Percentiles rank a stretch among this genome's conserved stretches.
Evolutionary conservation across 2,888 invertebrate species (phyloP).

Genomic region (Tipula unca): DNA sequence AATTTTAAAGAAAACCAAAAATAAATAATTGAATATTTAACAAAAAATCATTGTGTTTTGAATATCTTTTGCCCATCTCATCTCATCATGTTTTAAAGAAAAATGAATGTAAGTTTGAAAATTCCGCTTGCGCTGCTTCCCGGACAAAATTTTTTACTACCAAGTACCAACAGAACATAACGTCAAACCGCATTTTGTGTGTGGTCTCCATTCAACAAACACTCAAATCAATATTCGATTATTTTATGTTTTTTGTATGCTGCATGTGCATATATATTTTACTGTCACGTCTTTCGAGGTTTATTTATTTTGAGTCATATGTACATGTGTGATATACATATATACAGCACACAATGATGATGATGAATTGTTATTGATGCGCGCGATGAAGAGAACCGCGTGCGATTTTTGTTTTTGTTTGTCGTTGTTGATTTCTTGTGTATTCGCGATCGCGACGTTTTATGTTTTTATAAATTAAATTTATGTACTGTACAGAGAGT

Average conservation of each 20-base stretch:
- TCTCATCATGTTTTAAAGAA: background rate
- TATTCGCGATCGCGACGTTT: background rate
- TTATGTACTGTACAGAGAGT: background rate
- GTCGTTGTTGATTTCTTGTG: background rate
- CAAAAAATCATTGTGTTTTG: background rate
- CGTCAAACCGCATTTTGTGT: conserved; percentile 14
- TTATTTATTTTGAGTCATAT: background rate
- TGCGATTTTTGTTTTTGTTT: background rate
- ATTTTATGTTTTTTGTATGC: background rate
- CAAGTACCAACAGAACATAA: background rate
- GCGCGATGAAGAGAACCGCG: conserved; percentile 2
- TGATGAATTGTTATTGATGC: conserved; percentile 16
- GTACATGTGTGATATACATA: background rate
- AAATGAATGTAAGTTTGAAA: background rate
- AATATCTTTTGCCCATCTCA: background rate
- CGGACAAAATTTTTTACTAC: background rate
- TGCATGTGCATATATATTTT: background rate
- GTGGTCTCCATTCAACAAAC: conserved; percentile 1
- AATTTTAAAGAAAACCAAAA: background rate
- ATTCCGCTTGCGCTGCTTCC: background rate
- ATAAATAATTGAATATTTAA: conserved; percentile 8
- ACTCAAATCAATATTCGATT: conserved; percentile 17
- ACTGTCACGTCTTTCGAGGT: conserved; percentile 9
- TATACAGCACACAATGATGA: background rate
- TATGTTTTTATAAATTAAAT: background rate